Evolutionary conservation across 2,888 invertebrate genomes (phyloP).

Genomic region (Dendrolimus houi): DNA sequence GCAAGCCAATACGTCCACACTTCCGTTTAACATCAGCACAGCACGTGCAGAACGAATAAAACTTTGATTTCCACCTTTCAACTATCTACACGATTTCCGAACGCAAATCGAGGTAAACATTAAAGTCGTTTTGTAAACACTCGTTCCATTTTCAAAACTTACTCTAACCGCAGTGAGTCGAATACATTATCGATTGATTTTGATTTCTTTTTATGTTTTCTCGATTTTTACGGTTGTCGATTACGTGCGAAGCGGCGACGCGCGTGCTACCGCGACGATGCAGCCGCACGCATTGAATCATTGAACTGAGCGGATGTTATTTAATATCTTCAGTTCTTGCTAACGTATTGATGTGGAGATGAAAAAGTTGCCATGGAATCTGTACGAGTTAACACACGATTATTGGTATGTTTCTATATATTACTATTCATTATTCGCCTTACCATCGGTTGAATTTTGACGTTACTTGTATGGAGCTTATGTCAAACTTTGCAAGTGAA

Average conservation of each 20-base stretch:
- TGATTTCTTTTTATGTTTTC: constrained; percentile 24
- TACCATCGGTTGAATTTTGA: no score
- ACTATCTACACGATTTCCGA: constrained; percentile 22
- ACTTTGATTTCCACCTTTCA: constrained; percentile 22
- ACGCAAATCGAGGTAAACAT: constrained; percentile 17
- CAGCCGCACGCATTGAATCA: constrained; percentile 48
- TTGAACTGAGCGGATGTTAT: constrained; percentile 29
- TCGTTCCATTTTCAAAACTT: constrained; percentile 37
- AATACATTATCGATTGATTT: constrained; percentile 23
- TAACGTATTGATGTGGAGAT: constrained; percentile 14
- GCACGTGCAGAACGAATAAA: constrained; percentile 12
- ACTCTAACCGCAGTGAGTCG: constrained; percentile 20
- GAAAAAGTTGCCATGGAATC: constrained; percentile 23
- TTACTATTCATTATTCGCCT: no score
- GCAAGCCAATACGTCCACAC: constrained; percentile 23
- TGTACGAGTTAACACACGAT: constrained; percentile 14
- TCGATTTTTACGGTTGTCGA: constrained; percentile 22
- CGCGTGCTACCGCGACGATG: constrained; percentile 52
- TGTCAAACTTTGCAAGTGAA: no score
- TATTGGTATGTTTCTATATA: constrained; percentile 10
- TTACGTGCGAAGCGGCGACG: constrained; percentile 23
- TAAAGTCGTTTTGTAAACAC: constrained; percentile 31
- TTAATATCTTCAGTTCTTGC: constrained; percentile 7
- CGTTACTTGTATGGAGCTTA: no score
- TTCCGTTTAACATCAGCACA: constrained; percentile 32